phyloP scores from a whole-genome alignment of 1,140 invertebrate species.

The Philaenus spumarius region DNA sequence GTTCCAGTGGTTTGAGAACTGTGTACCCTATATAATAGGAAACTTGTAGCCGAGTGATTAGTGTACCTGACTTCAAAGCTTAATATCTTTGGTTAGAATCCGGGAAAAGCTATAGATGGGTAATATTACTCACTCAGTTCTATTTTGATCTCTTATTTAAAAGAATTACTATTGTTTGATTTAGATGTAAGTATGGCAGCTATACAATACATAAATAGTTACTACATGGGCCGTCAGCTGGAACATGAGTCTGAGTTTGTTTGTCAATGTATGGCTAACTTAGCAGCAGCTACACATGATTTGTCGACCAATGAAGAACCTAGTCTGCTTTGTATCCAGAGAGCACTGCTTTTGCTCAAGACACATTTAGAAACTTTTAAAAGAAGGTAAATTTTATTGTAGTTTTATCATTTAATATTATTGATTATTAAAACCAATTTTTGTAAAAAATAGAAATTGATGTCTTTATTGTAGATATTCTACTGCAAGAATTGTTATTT shows the following conservation, averaged over 20 bases:
- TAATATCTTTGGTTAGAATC: too few relatives aligned
- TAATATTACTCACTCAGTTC: too few relatives aligned
- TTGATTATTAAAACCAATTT: background rate
- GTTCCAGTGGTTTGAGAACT: too few relatives aligned
- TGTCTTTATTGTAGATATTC: background rate
- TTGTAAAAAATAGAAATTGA: background rate
- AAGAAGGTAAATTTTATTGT: constrained; percentile 48
- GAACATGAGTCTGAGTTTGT: constrained; percentile 90
- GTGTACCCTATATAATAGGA: too few relatives aligned
- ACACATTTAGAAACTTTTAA: constrained; percentile 90
- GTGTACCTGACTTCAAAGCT: too few relatives aligned
- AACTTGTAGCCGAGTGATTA: too few relatives aligned
- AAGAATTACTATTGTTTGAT: constrained; percentile 18
- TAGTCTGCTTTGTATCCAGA: constrained; percentile 79
- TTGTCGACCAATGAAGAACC: constrained; percentile 65
- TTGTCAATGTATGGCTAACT: constrained; percentile 81
- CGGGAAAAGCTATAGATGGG: too few relatives aligned
- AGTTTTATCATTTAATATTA: background rate
- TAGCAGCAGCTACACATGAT: constrained; percentile 69
- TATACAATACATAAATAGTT: constrained; percentile 88
- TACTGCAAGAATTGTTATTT: background rate
- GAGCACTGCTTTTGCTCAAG: constrained; percentile 77
- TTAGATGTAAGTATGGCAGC: constrained; percentile 86
- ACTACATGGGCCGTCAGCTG: constrained; percentile 85
- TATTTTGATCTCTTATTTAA: too few relatives aligned